Evolutionary conservation across 2,888 invertebrate species (phyloP).

Genomic region (Conus canariensis): DNA sequence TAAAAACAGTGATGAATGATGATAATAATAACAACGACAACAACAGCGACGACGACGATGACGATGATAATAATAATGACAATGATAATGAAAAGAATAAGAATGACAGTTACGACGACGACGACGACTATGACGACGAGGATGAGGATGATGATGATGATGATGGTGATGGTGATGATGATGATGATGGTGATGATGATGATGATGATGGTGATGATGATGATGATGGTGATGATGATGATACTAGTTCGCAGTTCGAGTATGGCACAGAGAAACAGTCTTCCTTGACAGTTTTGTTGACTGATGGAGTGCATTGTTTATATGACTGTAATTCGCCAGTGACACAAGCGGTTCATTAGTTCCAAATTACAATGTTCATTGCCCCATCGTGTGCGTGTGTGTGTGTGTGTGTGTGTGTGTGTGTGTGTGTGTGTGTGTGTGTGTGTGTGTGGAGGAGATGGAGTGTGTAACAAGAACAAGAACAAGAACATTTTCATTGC

Average conservation of each 20-base stretch:
- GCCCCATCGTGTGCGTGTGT: too few relatives aligned
- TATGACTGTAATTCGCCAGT: too few relatives aligned
- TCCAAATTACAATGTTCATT: too few relatives aligned
- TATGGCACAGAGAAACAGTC: too few relatives aligned
- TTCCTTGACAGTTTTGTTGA: too few relatives aligned
- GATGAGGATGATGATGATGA: background rate
- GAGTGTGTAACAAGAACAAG: too few relatives aligned
- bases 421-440: too few relatives aligned
- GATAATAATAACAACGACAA: background rate
- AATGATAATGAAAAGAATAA: background rate
- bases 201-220: constrained; percentile 16
- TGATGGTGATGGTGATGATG: background rate
- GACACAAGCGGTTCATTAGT: too few relatives aligned
- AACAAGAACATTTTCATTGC: too few relatives aligned
- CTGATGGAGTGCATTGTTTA: too few relatives aligned
- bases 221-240: background rate
- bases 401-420: too few relatives aligned
- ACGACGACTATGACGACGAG: background rate
- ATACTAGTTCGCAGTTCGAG: background rate
- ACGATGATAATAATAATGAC: background rate
- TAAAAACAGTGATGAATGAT: background rate
- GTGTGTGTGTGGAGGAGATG: too few relatives aligned
- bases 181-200: background rate
- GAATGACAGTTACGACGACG: background rate
- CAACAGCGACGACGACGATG: background rate